Evolutionary conservation across 2,888 invertebrate genomes (phyloP).

Genomic region (Eupithecia abbreviata): DNA sequence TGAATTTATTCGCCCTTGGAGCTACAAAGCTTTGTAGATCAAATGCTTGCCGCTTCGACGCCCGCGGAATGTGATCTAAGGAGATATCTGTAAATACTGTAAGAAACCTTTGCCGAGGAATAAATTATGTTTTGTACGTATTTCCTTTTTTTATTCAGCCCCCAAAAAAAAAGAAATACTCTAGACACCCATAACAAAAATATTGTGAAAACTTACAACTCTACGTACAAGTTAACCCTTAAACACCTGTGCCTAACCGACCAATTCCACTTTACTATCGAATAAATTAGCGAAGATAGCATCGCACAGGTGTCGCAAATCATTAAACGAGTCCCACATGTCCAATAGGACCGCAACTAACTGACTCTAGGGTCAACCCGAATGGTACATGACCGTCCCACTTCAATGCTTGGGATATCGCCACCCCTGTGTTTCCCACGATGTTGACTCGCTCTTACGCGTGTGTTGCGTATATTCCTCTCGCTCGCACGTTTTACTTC

Average conservation of each 20-base stretch:
- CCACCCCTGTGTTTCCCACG: slow-evolving; percentile 82
- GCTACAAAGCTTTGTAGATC: slow-evolving; percentile 6
- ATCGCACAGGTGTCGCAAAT: slow-evolving; percentile 64
- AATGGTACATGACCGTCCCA: slow-evolving; percentile 63
- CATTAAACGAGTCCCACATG: slow-evolving; percentile 52
- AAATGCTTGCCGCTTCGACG: slow-evolving; percentile 8
- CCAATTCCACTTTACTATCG: slow-evolving; percentile 43
- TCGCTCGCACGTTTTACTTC: slow-evolving; percentile 65
- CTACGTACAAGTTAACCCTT: slow-evolving; percentile 26
- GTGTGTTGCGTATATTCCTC: slow-evolving; percentile 39
- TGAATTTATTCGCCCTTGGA: neutral
- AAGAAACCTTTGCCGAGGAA: slow-evolving; percentile 51
- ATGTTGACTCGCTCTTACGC: slow-evolving; percentile 59
- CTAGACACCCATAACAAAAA: neutral
- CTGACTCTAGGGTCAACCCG: slow-evolving; percentile 48
- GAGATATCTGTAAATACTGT: slow-evolving; percentile 51
- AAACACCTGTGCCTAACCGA: slow-evolving; percentile 37
- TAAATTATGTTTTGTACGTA: slow-evolving; percentile 60
- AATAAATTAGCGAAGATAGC: slow-evolving; percentile 53
- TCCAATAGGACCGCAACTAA: slow-evolving; percentile 45
- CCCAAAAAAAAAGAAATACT: neutral
- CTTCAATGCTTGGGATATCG: slow-evolving; percentile 79
- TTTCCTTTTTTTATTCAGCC: slow-evolving; percentile 23
- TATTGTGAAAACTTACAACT: neutral
- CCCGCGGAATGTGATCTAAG: slow-evolving; percentile 17